phyloP scores from a whole-genome alignment of 2,888 invertebrate species.

The Pyrrhia umbra region DNA sequence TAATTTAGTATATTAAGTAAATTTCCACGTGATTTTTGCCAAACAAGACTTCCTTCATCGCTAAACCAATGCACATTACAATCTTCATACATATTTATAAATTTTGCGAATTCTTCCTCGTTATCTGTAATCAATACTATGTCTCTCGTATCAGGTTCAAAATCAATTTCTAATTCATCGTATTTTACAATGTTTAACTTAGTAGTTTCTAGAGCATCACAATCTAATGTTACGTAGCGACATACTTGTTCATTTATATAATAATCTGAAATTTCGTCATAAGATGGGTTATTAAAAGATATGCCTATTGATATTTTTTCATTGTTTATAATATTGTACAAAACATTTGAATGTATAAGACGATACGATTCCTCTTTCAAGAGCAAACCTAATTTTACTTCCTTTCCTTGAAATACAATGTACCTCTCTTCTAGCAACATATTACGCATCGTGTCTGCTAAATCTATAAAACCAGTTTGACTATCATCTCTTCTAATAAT shows the following conservation, averaged over 20 bases:
- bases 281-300: constrained; percentile 22
- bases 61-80: constrained; percentile 52
- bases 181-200: constrained; percentile 24
- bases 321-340: constrained; percentile 40
- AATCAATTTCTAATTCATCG: background rate
- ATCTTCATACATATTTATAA: background rate
- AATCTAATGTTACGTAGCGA: constrained; percentile 39
- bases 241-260: constrained; percentile 42
- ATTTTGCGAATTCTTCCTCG: constrained; percentile 19
- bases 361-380: constrained; percentile 19
- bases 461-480: constrained; percentile 31
- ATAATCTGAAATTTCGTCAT: constrained; percentile 30
- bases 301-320: constrained; percentile 38
- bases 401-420: constrained; percentile 46
- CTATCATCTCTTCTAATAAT: constrained; percentile 16
- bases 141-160: constrained; percentile 17
- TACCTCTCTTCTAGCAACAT: constrained; percentile 37
- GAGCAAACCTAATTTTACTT: constrained; percentile 20
- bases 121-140: constrained; percentile 42
- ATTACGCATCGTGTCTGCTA: constrained; percentile 13
- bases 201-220: background rate
- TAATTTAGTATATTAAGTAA: constrained; percentile 34
- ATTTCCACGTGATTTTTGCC: constrained; percentile 44
- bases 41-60: constrained; percentile 18
- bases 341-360: constrained; percentile 35